These are phyloP conservation scores for Grammomys surdaster DNA, from an alignment of 2,113 vertebrate genomes.

Conservation along the genomic window DNA sequence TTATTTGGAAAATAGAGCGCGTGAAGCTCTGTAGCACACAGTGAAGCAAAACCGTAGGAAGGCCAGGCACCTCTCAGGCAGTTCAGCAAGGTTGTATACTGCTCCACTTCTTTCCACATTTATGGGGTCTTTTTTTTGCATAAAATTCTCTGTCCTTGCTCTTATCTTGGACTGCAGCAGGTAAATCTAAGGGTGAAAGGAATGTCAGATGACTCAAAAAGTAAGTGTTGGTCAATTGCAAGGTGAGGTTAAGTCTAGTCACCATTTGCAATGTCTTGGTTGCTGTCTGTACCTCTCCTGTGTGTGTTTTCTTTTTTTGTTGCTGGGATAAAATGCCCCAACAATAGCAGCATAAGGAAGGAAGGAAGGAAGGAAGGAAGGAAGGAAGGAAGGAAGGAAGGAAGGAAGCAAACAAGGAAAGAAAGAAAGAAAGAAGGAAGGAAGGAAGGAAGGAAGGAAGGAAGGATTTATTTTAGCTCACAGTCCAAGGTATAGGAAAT, in stretches of 20 bases:
- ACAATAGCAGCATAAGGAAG: not conserved
- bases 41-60: constrained; percentile 11
- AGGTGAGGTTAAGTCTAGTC: not conserved
- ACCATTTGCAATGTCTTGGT: not conserved
- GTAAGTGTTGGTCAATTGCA: not conserved
- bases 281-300: not conserved
- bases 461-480: not conserved
- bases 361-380: no score
- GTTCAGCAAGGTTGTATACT: constrained; percentile 11
- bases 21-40: not conserved
- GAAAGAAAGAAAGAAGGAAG: no score
- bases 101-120: not conserved
- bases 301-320: not conserved
- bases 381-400: not conserved
- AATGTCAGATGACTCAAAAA: not conserved
- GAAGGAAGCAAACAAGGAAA: no score
- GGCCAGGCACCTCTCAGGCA: constrained; percentile 28
- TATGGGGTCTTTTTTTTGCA: not conserved
- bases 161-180: not conserved
- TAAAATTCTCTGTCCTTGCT: not conserved
- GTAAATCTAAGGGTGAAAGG: not conserved
- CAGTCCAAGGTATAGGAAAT: not conserved
- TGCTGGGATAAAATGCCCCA: not conserved
- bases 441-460: not conserved
- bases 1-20: constrained; percentile 69